These are phyloP conservation scores for Conomelus anceps DNA, from an alignment of 2,888 invertebrate genomes.

Conservation along the genomic window DNA sequence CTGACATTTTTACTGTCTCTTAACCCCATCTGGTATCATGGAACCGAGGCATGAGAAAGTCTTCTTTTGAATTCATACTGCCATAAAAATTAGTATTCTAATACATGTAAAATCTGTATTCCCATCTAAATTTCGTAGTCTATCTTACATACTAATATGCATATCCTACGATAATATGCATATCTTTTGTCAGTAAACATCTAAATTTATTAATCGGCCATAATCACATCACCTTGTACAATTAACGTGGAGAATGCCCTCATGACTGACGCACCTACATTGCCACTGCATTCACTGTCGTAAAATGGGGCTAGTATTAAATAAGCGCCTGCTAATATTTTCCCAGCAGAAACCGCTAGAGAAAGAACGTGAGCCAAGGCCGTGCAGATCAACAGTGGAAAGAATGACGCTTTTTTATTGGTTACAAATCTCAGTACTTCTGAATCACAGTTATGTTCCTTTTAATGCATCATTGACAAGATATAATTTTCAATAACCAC, in stretches of 20 bases:
- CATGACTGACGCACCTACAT: neutral
- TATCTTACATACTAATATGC: no score
- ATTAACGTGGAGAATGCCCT: neutral
- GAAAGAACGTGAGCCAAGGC: neutral
- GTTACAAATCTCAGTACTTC: neutral
- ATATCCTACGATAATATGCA: no score
- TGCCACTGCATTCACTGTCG: neutral
- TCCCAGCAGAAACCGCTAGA: neutral
- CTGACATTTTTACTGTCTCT: no score
- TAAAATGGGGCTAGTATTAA: neutral
- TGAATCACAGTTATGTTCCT: no score
- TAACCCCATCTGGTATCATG: no score
- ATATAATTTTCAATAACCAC: no score
- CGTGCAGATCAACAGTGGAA: neutral
- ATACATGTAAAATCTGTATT: no score
- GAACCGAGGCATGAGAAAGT: no score
- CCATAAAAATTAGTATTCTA: no score
- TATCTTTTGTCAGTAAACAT: neutral
- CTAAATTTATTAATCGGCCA: neutral
- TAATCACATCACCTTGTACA: neutral
- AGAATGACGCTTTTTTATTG: neutral
- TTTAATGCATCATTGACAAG: no score
- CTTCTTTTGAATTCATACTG: no score
- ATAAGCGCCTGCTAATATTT: neutral
- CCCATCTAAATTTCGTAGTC: no score